phyloP scores from a whole-genome alignment of 1,140 invertebrate species.

The Hyles vespertilio region DNA sequence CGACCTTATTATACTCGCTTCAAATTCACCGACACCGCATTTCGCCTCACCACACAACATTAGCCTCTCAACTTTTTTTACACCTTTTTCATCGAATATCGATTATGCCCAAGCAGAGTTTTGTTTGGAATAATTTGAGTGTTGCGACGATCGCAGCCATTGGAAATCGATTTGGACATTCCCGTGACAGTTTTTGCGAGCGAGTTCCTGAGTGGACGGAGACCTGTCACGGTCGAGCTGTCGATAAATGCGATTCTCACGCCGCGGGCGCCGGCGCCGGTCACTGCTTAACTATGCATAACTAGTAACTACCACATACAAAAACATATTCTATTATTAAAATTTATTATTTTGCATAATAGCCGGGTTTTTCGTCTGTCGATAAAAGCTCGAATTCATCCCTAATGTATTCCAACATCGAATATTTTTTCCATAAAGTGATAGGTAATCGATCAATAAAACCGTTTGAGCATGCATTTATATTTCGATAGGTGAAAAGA shows the following conservation, averaged over 20 bases:
- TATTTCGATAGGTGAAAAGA: background rate
- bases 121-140: background rate
- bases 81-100: background rate
- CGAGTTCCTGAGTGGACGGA: constrained; percentile 10
- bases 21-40: constrained; percentile 1
- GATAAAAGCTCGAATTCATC: too few relatives aligned
- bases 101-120: background rate
- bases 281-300: background rate
- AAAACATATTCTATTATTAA: too few relatives aligned
- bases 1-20: constrained; percentile 18
- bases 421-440: too few relatives aligned
- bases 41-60: constrained; percentile 11
- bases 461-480: background rate
- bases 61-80: constrained; percentile 18
- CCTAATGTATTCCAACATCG: too few relatives aligned
- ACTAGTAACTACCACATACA: too few relatives aligned
- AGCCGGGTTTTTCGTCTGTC: too few relatives aligned
- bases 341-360: too few relatives aligned
- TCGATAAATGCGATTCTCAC: constrained; percentile 29
- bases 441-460: too few relatives aligned
- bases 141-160: constrained; percentile 17
- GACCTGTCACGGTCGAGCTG: constrained; percentile 21
- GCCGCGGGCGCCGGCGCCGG: constrained; percentile 17
- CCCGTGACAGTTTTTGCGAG: constrained; percentile 30
- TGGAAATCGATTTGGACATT: constrained; percentile 49